phyloP scores from a whole-genome alignment of 2,113 vertebrate species.

The Channa maculata region DNA sequence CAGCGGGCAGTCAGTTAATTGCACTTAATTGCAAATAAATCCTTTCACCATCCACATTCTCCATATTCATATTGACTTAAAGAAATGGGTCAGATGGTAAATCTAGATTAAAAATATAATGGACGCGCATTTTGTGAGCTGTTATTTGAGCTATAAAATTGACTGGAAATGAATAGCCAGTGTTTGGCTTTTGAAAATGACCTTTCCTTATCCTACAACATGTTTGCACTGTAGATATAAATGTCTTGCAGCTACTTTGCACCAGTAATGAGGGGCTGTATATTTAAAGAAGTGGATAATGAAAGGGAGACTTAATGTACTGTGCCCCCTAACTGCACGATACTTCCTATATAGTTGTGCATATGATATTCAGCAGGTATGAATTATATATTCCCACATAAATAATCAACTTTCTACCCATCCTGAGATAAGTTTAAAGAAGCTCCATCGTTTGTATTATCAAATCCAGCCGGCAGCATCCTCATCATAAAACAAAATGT shows the following conservation, averaged over 20 bases:
- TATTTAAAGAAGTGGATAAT: constrained; percentile 56
- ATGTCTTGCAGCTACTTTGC: constrained; percentile 42
- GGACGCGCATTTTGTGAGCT: too few species aligned
- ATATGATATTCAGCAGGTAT: constrained; percentile 55
- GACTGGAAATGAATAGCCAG: not conserved
- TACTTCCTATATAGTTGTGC: constrained; percentile 46
- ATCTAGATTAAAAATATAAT: not conserved
- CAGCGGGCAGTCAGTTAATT: too few species aligned
- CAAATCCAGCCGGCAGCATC: constrained; percentile 11
- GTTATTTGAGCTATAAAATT: too few species aligned
- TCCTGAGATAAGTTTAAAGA: constrained; percentile 43
- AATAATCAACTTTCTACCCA: constrained; percentile 61
- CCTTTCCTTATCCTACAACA: constrained; percentile 20
- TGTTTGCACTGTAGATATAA: constrained; percentile 37
- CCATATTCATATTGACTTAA: too few species aligned
- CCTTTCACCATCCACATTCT: too few species aligned
- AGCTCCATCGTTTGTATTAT: constrained; percentile 33
- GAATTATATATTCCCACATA: constrained; percentile 65
- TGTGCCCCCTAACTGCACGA: constrained; percentile 48
- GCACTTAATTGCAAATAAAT: too few species aligned
- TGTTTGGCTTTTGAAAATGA: constrained; percentile 22
- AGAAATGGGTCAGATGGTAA: not conserved
- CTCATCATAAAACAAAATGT: not conserved
- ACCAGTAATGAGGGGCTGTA: constrained; percentile 58
- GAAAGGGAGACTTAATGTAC: constrained; percentile 62